Conservation (phyloP, 2,797 vertebrate genomes). For the Furcifer pardalis region DNA sequence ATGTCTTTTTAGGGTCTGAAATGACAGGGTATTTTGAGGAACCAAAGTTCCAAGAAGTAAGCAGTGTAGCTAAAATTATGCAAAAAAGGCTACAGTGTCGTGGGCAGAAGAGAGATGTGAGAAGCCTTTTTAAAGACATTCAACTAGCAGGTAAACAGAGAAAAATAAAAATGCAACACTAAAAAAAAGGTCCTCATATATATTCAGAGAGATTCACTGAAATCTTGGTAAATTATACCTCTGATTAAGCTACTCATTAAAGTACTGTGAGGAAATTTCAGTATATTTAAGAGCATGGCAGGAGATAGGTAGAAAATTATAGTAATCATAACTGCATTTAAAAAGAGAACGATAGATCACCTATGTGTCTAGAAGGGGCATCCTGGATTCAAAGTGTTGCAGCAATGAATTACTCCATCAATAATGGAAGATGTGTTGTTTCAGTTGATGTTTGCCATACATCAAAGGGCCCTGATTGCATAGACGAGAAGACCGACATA, state of each 20-base stretch:
- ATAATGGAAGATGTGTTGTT: neutral
- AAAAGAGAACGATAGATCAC: slow-evolving; percentile 51
- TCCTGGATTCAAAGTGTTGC: slow-evolving; percentile 29
- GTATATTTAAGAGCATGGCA: slow-evolving; percentile 51
- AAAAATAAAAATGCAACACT: slow-evolving; percentile 34
- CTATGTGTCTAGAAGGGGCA: neutral
- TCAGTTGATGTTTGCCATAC: slow-evolving; percentile 16
- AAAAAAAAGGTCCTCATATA: slow-evolving; percentile 38
- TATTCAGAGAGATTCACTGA: slow-evolving; percentile 4
- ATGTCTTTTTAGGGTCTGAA: neutral
- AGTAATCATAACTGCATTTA: slow-evolving; percentile 66
- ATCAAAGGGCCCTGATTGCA: slow-evolving; percentile 19
- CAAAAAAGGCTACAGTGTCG: rapidly evolving
- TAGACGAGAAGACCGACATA: neutral
- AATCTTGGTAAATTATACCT: slow-evolving; percentile 66
- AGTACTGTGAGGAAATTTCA: slow-evolving; percentile 51
- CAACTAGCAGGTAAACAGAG: slow-evolving; percentile 15
- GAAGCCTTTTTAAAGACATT: neutral
- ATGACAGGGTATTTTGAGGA: neutral
- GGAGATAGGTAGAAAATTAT: slow-evolving; percentile 65
- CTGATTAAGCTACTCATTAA: slow-evolving; percentile 64
- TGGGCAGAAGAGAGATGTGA: neutral
- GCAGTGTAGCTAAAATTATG: neutral
- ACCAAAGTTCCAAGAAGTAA: neutral
- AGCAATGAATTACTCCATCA: slow-evolving; percentile 18